A percentile compares a stretch with the other conserved stretches of the same genome.
phyloP scores from a whole-genome alignment of 2,113 vertebrate species.

The Thinocorus orbignyianus region DNA sequence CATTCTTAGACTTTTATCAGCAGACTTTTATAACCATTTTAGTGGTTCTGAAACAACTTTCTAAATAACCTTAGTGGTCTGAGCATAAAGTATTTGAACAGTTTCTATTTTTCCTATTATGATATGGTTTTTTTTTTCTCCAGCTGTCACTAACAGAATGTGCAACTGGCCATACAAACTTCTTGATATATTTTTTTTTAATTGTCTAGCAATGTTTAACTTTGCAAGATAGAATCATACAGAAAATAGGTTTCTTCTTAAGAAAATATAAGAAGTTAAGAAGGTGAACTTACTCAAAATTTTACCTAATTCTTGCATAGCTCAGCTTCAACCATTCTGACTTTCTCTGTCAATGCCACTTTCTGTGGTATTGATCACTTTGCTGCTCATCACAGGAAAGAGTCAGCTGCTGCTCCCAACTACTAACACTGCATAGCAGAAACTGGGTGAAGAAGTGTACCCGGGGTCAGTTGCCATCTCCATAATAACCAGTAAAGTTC shows the following conservation, averaged over 20 bases:
- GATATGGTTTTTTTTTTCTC: not conserved
- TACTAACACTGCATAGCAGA: not conserved
- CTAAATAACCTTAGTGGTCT: not conserved
- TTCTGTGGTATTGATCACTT: not conserved
- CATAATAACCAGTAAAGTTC: not conserved
- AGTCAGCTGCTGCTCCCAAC: not conserved
- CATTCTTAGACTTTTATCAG: not conserved
- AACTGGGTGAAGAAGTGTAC: not conserved
- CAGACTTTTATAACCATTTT: not conserved
- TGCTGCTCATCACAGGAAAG: not conserved
- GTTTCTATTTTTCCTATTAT: not conserved
- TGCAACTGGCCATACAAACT: not conserved
- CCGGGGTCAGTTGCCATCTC: not conserved
- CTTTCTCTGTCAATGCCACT: not conserved
- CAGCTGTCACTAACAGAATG: rapidly evolving
- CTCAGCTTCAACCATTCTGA: not conserved
- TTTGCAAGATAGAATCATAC: not conserved
- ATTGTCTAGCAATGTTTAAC: not conserved
- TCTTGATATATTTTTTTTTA: not conserved
- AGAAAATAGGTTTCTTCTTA: not conserved
- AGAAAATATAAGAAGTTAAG: not conserved
- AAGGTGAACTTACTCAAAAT: not conserved
- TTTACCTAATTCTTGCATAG: not conserved
- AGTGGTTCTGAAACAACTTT: not conserved
- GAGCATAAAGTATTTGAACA: not conserved